Conservation (phyloP, 1,140 invertebrate species). For the Drosophila dunni region DNA sequence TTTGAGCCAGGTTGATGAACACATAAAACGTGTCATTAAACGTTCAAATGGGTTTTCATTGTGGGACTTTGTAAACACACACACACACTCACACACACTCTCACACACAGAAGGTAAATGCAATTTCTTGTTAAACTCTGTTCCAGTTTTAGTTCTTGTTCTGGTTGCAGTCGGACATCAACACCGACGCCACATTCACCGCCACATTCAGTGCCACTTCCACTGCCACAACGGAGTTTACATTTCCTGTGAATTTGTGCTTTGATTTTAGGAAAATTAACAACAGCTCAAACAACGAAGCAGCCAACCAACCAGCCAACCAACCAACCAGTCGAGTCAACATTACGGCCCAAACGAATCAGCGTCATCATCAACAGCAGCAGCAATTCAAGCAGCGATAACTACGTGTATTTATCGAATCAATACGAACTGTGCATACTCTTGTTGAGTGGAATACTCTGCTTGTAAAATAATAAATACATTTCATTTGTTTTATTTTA, state of each 20-base stretch:
- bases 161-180: conserved; percentile 32
- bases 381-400: conserved; percentile 55
- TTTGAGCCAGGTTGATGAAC: conserved; percentile 71
- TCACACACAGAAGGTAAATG: conserved; percentile 43
- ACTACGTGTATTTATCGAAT: conserved; percentile 24
- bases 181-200: conserved; percentile 7
- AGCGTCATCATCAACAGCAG: conserved; percentile 71
- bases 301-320: conserved; percentile 49
- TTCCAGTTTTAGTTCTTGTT: conserved; percentile 48
- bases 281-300: conserved; percentile 73
- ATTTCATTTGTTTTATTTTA: too few relatives aligned
- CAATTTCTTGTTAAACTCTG: conserved; percentile 61
- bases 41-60: conserved; percentile 29
- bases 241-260: conserved; percentile 81
- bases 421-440: conserved; percentile 15
- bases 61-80: conserved; percentile 45
- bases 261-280: conserved; percentile 83
- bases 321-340: conserved; percentile 64
- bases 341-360: conserved; percentile 80
- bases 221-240: conserved; percentile 70
- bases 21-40: conserved; percentile 73
- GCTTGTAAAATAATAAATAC: background rate
- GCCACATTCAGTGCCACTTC: conserved; percentile 37
- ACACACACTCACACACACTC: too few relatives aligned
- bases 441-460: background rate